Evolutionary conservation across 2,113 vertebrate species (phyloP), one percentile per base, ranked within the genome.

Genomic region (Thermophis baileyi): DNA sequence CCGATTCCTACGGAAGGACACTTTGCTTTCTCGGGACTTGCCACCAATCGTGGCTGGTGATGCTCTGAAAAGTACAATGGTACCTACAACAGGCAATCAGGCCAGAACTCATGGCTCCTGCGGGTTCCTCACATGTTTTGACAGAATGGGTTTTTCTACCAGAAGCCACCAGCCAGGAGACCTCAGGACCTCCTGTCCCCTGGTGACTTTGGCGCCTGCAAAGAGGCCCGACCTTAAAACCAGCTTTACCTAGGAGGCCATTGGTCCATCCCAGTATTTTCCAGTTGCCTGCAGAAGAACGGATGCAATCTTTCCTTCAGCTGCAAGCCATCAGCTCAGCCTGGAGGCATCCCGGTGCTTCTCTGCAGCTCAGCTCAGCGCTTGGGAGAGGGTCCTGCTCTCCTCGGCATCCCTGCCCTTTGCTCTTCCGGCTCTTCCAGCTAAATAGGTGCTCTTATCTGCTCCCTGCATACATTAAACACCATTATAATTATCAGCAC

Each of bases 401-500:
- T 93, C 94, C 97, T 44, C 0, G 92, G 85, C 92, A 49, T 95
- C 12, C 49, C 94, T 53, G 94, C 95, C 94, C 94, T 89, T 93
- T 93, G 92, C 1, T 95, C 96, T 96, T 96, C 96, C 96, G 96
- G 97, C 97, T 93, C 95, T 95, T 97, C 94, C 96, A 92, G 95
- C 96, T 95, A 97, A 98, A 97, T 91, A 97, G 95, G 96, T 96
- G 95, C 96, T 95, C 96, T 97, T 97, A 97, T 97, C 97, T 97
- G 97, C 92, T 97, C 97, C 97, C 97, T 92, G 94, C 97, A 96
- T 97, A 97, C 97, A 98, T 98, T 96, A 98, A 97, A 97, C 97
- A 97, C 97, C 96, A 97, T 98, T 97, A 97, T 97, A 98, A 98
- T 98, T 97, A 98, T 98, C 96, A 97, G 96, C 98, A 98, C 97